Evolutionary conservation across 2,888 invertebrate genomes (phyloP), one percentile per base, ranked within the genome.

Genomic region (Toxonevra muliebris): DNA sequence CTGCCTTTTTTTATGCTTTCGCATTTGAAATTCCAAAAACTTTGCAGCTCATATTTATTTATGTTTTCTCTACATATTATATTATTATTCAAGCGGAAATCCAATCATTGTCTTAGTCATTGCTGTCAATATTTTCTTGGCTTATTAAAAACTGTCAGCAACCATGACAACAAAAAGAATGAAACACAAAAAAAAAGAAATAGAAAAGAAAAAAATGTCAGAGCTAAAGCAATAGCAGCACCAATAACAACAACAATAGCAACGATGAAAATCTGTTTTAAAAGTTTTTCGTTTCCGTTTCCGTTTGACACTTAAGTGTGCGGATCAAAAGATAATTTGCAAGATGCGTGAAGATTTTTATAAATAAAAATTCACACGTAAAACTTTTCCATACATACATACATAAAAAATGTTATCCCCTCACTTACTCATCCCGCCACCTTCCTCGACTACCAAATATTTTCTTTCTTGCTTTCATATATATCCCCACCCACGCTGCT

Each of bases 321-420:
- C 75, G 82, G 81, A 82, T 82, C 80, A 82, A 82, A 82, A 80
- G 81, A 81, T 82, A 79, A 82, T 82, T 82, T 82, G 78, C 74
- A 76, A 81, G 75, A 77, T 81, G 80, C 80, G 78, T 82, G 79
- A 77, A 79, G 77, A 79, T 79, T 79, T 82, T 78, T 75, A 74
- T 72, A 79, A 79, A 75, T 75, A 62, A 30, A 30, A 73, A 66
- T 73, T 53, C 58, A 55, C 19, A 45, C 20, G 55, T 15, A 55
- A 55, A 55, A 45, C 62, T 61, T 64, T 65, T n/a, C 41, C 48
- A 12, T 5, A 48, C 48, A 13, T n/a, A 48, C n/a, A 7, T 48
- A 15, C 48, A 15, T 12, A 13, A 13, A 48, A 48, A 11, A 45
- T 45, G 12, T 12, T 1, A 11, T 11, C 45, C 12, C 2, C 45